Evolutionary conservation across 1,140 invertebrate genomes (phyloP), one percentile per base, ranked within the genome.

Genomic region (Neodiprion pinetum): DNA sequence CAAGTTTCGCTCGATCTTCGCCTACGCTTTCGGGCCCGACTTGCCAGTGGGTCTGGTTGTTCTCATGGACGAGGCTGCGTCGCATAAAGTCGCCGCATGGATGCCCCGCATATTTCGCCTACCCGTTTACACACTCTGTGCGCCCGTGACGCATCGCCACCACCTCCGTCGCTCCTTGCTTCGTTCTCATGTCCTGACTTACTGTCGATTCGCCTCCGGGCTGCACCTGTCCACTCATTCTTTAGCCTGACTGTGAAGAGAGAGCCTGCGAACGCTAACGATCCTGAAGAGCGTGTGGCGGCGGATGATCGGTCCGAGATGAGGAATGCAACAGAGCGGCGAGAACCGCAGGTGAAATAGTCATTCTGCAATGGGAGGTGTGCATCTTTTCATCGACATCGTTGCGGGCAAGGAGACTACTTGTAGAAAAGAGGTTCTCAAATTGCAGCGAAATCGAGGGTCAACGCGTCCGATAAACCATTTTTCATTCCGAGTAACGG

Each of bases 91-190:
- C 75, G 79, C 81, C 82, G 76, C 83, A 82, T 80, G 84, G 84
- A 86, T 87, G 85, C 82, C 77, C 84, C 72, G 82, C 84, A 87
- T 86, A 86, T 83, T 83, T 87, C 84, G 84, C 86, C 85, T 86
- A 86, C 85, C 48, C 48, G 74, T 79, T 71, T 69, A 28, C 73
- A 11, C 23, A 7, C 11, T 28, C 47, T 17, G 67, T 61, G 73
- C 74, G 11, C 47, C 48, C 67, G 48, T 75, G 40, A 65, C 23
- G 50, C 21, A 21, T 71, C 70, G 14, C 53, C 70, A 50, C 53
- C 61, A 12, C 61, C n/a, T n/a, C 61, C n/a, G 11, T 65, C 61
- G 11, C 11, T 40, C 53, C 28, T 74, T 50, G 17, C 70, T 28
- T 67, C 72, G 72, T 71, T 21, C 17, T 21, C 17, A 21, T 21